Evolutionary conservation across 2,888 invertebrate species (phyloP).

Genomic region (Diaphora mendica): DNA sequence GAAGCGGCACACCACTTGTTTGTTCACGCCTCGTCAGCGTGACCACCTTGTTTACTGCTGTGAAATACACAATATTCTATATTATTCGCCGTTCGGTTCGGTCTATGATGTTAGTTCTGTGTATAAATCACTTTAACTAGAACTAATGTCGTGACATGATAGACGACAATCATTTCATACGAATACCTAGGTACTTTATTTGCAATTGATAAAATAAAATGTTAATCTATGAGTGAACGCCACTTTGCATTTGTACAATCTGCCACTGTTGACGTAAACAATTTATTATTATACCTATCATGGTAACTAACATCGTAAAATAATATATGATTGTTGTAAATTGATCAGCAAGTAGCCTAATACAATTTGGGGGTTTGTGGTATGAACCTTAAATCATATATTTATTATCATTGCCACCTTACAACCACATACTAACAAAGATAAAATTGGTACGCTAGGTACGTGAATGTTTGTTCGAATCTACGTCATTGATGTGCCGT

Average conservation of each 20-base stretch:
- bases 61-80: slow-evolving; percentile 66
- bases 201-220: neutral
- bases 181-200: neutral
- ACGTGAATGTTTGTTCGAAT: slow-evolving; percentile 31
- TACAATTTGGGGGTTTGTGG: neutral
- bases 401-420: neutral
- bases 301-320: neutral
- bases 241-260: neutral
- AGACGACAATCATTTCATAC: slow-evolving; percentile 11
- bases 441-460: slow-evolving; percentile 27
- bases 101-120: slow-evolving; percentile 59
- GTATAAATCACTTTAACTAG: slow-evolving; percentile 51
- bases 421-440: neutral
- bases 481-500: slow-evolving; percentile 51
- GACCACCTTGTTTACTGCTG: slow-evolving; percentile 81
- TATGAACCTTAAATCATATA: neutral
- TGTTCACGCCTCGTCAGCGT: slow-evolving; percentile 82
- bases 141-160: too few relatives aligned
- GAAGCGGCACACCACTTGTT: slow-evolving; percentile 74
- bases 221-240: neutral
- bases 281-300: neutral
- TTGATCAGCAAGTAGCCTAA: neutral
- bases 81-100: slow-evolving; percentile 57
- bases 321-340: neutral
- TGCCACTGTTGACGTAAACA: neutral